These are phyloP conservation scores for Platorchestia sp. DNA, from an alignment of 1,140 invertebrate genomes.

Conservation along the genomic window DNA sequence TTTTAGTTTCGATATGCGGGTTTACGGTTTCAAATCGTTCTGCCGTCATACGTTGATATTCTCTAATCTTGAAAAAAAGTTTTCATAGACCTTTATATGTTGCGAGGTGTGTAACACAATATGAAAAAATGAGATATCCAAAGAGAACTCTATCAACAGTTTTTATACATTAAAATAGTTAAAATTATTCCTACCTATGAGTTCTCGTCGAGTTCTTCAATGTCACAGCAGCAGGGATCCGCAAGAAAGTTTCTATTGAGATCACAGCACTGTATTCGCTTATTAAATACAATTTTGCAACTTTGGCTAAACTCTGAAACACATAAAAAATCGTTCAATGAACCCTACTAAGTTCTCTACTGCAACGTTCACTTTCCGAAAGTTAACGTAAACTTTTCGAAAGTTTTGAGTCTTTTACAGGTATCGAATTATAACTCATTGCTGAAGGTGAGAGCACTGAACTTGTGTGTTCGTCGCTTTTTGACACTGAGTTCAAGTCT, in stretches of 20 bases:
- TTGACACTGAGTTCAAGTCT: too few relatives aligned
- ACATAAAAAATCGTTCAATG: not conserved
- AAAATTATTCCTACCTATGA: not conserved
- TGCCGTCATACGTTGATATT: not conserved
- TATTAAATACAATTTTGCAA: not conserved
- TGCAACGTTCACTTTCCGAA: too few relatives aligned
- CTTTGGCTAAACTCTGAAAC: not conserved
- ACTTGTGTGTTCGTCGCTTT: too few relatives aligned
- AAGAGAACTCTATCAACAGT: not conserved
- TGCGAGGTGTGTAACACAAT: not conserved
- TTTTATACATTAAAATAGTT: not conserved
- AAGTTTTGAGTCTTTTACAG: too few relatives aligned
- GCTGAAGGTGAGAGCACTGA: too few relatives aligned
- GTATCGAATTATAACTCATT: too few relatives aligned
- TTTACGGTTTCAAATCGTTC: constrained; percentile 20
- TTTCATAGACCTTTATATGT: not conserved
- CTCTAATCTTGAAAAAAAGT: not conserved
- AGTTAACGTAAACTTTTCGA: too few relatives aligned
- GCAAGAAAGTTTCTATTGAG: not conserved
- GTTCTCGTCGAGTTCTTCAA: not conserved
- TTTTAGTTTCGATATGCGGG: not conserved
- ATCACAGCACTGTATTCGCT: not conserved
- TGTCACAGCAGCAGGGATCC: not conserved
- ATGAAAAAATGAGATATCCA: not conserved
- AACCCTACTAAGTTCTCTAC: too few relatives aligned